Base-by-base conservation (phyloP, 2,797 vertebrate species). In the Neosalanx taihuensis region DNA sequence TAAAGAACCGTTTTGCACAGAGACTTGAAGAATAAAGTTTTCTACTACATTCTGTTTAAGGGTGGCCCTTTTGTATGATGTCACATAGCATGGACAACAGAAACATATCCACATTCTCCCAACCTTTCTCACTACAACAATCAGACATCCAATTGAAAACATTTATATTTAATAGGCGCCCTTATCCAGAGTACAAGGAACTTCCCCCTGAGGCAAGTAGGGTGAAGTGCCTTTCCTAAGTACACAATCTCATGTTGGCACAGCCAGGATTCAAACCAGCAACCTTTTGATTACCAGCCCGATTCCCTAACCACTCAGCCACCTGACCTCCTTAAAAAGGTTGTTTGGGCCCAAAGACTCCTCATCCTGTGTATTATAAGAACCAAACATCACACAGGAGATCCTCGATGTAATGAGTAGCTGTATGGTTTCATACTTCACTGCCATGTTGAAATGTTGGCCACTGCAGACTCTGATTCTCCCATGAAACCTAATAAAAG, bases 351-450 rank as follows among this genome's bases (percentile, higher is more conserved):
- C 68, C 26, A 29, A 66, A 70, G 74, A 37, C 49, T 69, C 35
- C 20, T 73, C 49, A 80, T 46, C 61, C 53, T 30, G 49, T 71
- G 61, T 69, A 75, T 72, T 70, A 83, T 75, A 81, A 53, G 41
- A 70, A 72, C 70, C 73, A 71, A 73, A 74, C 71, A 75, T 83
- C 78, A 77, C 71, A 81, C 79, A 73, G 72, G 74, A 80, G 79
- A 72, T 81, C 66, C 59, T 51, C 72, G 72, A 80, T 85, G 81
- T 77, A 83, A 79, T 69, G 81, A 83, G 81, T 76, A 82, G 76
- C 78, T 46, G 3, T 83, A 77, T 75, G 81, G 84, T 86, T 85
- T 82, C 76, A 79, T 76, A 82, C 81, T 85, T 77, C 81, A 81
- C 70, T 81, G 79, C 78, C 75, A 74, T 66, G 70, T 66, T 80